Base-by-base conservation (phyloP, 2,797 vertebrate genomes). In the Xerus rutilus region DNA sequence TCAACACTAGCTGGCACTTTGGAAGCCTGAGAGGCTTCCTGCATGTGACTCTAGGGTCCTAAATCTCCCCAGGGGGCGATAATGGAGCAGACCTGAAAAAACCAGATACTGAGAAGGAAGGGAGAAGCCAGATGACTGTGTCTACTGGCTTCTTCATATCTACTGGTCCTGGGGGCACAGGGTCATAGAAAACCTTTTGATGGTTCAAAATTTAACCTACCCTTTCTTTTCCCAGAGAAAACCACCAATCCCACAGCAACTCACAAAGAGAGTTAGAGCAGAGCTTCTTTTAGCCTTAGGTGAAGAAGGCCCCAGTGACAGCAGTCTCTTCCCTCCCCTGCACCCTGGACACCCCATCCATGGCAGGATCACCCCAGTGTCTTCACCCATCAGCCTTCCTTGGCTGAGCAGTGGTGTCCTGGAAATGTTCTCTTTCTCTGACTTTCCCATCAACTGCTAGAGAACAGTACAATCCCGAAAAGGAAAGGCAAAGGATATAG, bases 141-240 rank as follows among this genome's bases (percentile, higher is more conserved):
- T 57, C 32, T 64, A 6, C 12, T 18, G 73, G 77, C 49, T 86
- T 86, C 57, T 77, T 43, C 23, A 14, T 13, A n/a, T 67, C 62
- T 85, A 49, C 78, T 35, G 32, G 54, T 23, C 52, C 70, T 21
- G 15, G 13, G 15, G 43, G 18, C 9, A 30, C 17, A 39, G 69
- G 54, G 69, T 81, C 88, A 82, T 4, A 62, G 89, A 73, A 89
- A 94, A 85, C 30, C 23, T 73, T 97, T 88, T 96, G 86, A 92
- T 96, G 77, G 88, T 77, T 97, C 93, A 92, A 91, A 92, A 82
- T 95, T 87, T 95, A 93, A 86, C 83, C 74, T 52, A 47, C 32
- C 7, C 12, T 64, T 79, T 30, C 77, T 92, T 92, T 76, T 96
- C 10, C 21, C 11, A 2, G 17, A 54, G 39, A 64, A 73, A 97